Evolutionary conservation across 2,113 vertebrate genomes (phyloP).

Genomic region (Podarcis muralis): DNA sequence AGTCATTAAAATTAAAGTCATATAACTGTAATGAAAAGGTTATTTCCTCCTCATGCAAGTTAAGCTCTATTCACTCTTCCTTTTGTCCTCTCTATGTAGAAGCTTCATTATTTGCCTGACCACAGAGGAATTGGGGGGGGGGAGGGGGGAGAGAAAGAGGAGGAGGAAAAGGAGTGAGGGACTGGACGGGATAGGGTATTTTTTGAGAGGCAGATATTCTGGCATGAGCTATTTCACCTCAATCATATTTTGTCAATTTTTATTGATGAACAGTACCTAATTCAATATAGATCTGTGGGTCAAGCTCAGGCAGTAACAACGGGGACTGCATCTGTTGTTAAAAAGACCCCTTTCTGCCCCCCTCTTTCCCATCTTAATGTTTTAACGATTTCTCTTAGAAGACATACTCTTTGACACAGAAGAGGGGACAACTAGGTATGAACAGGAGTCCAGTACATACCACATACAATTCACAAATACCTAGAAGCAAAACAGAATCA

Average conservation of each 20-base stretch:
- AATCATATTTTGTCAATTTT: conserved; percentile 77
- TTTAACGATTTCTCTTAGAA: not conserved
- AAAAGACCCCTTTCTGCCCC: not conserved
- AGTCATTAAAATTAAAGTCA: conserved; percentile 59
- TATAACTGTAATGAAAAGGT: conserved; percentile 59
- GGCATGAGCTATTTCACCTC: conserved; percentile 64
- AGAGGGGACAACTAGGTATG: fast-evolving
- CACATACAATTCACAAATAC: not conserved
- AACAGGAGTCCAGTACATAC: fast-evolving
- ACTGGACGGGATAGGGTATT: conserved; percentile 50
- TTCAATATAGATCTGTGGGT: conserved; percentile 81
- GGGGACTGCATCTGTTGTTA: conserved; percentile 10
- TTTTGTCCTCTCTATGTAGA: conserved; percentile 61
- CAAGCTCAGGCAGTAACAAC: conserved; percentile 54
- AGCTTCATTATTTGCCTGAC: conserved; percentile 70
- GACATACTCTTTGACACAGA: not conserved
- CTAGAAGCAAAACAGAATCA: not conserved
- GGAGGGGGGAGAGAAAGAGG: not conserved
- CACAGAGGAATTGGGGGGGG: conserved; percentile 63
- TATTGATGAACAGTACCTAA: conserved; percentile 79
- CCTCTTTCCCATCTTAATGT: conserved; percentile 26
- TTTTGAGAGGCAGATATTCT: conserved; percentile 58
- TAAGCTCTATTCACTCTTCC: conserved; percentile 51
- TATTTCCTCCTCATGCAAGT: conserved; percentile 55
- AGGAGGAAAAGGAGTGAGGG: not conserved